Conservation (phyloP, 2,888 invertebrate genomes). For the Rhagium mordax region DNA sequence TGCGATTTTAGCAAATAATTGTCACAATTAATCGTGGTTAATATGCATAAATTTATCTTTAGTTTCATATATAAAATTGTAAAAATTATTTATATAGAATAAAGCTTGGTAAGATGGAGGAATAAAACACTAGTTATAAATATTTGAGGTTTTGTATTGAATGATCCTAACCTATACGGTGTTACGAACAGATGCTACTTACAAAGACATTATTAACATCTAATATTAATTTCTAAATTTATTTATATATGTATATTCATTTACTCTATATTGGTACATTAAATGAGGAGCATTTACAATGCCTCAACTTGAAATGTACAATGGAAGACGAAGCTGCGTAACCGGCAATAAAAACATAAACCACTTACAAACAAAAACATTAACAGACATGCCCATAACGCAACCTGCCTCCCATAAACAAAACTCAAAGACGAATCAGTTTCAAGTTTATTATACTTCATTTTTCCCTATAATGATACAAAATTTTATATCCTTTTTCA, state of each 20-base stretch:
- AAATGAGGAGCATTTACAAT: conserved; percentile 65
- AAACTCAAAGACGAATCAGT: conserved; percentile 31
- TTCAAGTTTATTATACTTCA: conserved; percentile 12
- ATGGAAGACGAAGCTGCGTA: conserved; percentile 42
- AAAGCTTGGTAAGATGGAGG: no score
- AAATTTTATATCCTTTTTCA: not conserved
- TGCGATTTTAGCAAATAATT: no score
- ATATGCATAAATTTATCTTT: no score
- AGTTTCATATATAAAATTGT: no score
- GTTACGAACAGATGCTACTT: conserved; percentile 72
- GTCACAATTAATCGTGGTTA: no score
- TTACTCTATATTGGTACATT: conserved; percentile 66
- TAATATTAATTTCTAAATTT: conserved; percentile 69
- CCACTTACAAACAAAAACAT: conserved; percentile 37
- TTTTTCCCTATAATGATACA: conserved; percentile 14
- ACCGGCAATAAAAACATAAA: conserved; percentile 44
- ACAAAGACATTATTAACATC: conserved; percentile 71
- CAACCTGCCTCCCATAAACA: conserved; percentile 10
- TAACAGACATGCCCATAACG: conserved; percentile 36
- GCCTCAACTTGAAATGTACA: conserved; percentile 59
- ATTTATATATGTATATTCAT: conserved; percentile 70
- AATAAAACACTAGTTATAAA: conserved; percentile 50
- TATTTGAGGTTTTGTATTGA: conserved; percentile 68
- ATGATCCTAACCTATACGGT: conserved; percentile 69
- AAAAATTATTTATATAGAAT: no score